These are phyloP conservation scores for Crematogaster levior DNA, from an alignment of 2,888 invertebrate genomes.

Conservation along the genomic window DNA sequence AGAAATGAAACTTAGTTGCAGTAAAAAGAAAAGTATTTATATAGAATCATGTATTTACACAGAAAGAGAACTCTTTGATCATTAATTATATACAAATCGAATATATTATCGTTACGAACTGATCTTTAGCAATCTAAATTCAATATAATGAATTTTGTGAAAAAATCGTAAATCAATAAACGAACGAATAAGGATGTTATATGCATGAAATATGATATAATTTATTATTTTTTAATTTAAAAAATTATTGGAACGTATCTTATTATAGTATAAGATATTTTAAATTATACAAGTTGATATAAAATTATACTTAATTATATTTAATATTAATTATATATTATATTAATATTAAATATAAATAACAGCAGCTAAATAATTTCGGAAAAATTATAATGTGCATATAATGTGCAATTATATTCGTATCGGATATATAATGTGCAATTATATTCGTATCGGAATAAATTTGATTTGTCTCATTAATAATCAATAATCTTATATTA, in stretches of 20 bases:
- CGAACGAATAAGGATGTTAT: too few relatives aligned
- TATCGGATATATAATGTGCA: too few relatives aligned
- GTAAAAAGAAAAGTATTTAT: conserved; percentile 22
- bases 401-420: too few relatives aligned
- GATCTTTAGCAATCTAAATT: neutral
- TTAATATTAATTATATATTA: too few relatives aligned
- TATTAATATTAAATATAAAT: conserved; percentile 7
- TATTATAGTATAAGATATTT: neutral
- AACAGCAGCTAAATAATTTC: neutral
- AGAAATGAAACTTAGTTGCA: conserved; percentile 12
- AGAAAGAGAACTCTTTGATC: neutral
- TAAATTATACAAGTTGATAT: neutral
- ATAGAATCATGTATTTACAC: neutral
- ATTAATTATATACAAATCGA: neutral
- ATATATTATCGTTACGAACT: neutral
- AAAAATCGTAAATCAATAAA: neutral
- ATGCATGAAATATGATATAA: neutral
- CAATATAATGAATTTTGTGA: neutral
- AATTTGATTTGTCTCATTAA: neutral
- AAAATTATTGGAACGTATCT: neutral
- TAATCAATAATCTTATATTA: neutral
- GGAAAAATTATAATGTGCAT: too few relatives aligned
- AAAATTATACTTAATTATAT: too few relatives aligned
- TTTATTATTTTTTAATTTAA: neutral
- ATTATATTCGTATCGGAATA: neutral